These are phyloP conservation scores for Cossypha caffra DNA, from an alignment of 2,797 vertebrate genomes.

Conservation along the genomic window DNA sequence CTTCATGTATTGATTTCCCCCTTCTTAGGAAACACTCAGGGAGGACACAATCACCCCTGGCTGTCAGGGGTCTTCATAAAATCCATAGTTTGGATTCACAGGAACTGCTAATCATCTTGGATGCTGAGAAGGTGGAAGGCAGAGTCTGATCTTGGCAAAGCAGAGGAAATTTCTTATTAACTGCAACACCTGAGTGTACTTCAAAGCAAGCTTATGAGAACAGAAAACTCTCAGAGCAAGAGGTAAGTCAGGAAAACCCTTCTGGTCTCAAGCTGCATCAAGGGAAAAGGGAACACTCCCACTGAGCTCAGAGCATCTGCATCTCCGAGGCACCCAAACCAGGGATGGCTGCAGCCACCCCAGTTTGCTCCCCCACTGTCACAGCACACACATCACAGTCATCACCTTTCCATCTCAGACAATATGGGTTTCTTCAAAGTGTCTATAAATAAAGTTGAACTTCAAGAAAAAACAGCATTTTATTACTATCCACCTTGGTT, in stretches of 20 bases:
- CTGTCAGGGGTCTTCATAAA: constrained; percentile 7
- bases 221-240: background rate
- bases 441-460: background rate
- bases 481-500: background rate
- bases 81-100: constrained; percentile 23
- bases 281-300: background rate
- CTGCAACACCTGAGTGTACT: background rate
- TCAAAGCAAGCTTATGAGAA: background rate
- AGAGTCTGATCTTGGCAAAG: background rate
- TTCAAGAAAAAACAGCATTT: background rate
- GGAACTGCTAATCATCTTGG: constrained; percentile 5
- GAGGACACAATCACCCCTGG: background rate
- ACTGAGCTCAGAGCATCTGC: background rate
- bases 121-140: background rate
- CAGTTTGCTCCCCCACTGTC: background rate
- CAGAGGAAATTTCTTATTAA: background rate
- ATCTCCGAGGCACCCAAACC: background rate
- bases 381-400: background rate
- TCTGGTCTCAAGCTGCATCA: background rate
- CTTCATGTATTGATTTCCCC: background rate
- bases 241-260: background rate
- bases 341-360: background rate
- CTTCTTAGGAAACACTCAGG: background rate
- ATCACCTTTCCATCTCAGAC: background rate
- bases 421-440: background rate